Evolutionary conservation across 2,113 vertebrate genomes (phyloP).

Genomic region (Cygnus atratus): DNA sequence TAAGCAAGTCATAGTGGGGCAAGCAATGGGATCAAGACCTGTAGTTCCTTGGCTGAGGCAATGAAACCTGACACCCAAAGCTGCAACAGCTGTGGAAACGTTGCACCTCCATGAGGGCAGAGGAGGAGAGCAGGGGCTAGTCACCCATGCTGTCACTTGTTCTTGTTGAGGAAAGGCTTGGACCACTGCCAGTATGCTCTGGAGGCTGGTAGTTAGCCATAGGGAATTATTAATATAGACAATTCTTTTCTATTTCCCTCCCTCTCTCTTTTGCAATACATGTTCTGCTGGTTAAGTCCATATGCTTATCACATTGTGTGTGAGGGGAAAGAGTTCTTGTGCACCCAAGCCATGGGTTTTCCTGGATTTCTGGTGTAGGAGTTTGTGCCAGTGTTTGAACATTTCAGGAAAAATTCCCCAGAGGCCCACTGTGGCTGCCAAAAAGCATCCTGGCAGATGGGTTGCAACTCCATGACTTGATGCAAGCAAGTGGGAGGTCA

Average conservation of each 20-base stretch:
- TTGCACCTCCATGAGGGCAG: background rate
- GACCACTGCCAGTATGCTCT: background rate
- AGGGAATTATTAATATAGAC: background rate
- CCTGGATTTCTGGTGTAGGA: background rate
- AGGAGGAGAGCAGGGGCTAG: background rate
- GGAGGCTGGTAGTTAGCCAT: background rate
- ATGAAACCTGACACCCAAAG: background rate
- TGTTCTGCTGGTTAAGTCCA: background rate
- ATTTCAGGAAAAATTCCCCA: background rate
- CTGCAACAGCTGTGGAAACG: background rate
- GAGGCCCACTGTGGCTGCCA: background rate
- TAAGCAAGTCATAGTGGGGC: no score
- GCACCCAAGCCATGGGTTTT: background rate
- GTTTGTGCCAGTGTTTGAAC: background rate
- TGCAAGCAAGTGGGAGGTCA: background rate
- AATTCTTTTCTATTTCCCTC: background rate
- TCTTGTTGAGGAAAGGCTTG: background rate
- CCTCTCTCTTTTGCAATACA: background rate
- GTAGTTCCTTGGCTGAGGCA: background rate
- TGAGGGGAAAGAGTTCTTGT: background rate
- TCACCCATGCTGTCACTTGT: background rate
- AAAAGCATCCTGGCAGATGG: constrained; percentile 29
- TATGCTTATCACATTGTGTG: background rate
- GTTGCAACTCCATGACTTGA: background rate
- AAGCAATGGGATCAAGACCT: background rate